phyloP scores from a whole-genome alignment of 2,888 invertebrate species.

The Bombylius major region DNA sequence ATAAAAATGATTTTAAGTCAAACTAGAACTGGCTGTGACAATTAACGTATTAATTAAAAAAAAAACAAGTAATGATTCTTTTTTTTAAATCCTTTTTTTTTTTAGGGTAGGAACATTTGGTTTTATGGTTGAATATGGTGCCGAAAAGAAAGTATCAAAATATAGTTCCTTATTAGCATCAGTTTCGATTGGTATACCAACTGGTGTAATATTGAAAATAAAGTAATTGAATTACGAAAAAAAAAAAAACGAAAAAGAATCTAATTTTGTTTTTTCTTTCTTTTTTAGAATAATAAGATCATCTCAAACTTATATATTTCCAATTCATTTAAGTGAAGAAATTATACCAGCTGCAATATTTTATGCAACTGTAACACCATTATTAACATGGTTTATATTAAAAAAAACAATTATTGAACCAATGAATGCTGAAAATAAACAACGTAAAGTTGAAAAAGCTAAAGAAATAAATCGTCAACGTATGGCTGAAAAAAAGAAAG shows the following conservation, averaged over 20 bases:
- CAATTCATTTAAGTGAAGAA: constrained; percentile 83
- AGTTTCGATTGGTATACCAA: constrained; percentile 72
- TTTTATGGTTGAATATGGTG: constrained; percentile 76
- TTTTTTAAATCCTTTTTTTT: constrained; percentile 8
- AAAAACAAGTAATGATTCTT: no score
- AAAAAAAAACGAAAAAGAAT: background rate
- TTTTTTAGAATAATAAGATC: constrained; percentile 63
- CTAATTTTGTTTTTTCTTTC: background rate
- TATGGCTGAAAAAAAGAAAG: constrained; percentile 63
- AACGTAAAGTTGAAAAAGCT: constrained; percentile 67
- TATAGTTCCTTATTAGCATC: constrained; percentile 78
- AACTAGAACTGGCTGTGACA: no score
- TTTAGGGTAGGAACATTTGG: constrained; percentile 78
- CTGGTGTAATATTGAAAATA: constrained; percentile 78
- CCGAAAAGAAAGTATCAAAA: constrained; percentile 84
- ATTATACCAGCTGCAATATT: constrained; percentile 81
- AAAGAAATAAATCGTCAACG: constrained; percentile 62
- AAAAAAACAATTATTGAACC: constrained; percentile 80
- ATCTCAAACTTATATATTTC: constrained; percentile 76
- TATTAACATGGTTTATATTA: constrained; percentile 65
- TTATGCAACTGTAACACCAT: constrained; percentile 82
- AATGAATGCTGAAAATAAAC: constrained; percentile 61
- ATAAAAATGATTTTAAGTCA: no score
- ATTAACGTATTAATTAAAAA: no score
- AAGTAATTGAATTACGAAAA: constrained; percentile 42